A percentile compares a stretch with the other conserved stretches of the same genome.
Evolutionary conservation across 2,797 vertebrate genomes (phyloP).

Genomic region (Malacoctenus gilli): DNA sequence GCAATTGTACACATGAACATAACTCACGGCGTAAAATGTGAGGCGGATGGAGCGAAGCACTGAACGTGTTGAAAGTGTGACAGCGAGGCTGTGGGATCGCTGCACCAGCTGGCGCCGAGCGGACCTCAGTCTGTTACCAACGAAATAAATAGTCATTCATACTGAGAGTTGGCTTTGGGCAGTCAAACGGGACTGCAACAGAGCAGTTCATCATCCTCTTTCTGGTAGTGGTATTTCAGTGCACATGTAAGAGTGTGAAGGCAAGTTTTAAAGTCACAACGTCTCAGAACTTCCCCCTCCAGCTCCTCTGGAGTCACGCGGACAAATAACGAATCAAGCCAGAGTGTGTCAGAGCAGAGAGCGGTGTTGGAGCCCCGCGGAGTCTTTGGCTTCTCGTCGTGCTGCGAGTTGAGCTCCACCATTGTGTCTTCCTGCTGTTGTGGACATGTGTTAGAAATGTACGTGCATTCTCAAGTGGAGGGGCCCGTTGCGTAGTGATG

Average conservation of each 20-base stretch:
- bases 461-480: too few relatives aligned
- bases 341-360: constrained; percentile 6
- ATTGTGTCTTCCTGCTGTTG: neutral
- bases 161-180: constrained; percentile 15
- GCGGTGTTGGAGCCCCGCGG: constrained; percentile 8
- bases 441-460: too few relatives aligned
- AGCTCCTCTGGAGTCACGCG: too few relatives aligned
- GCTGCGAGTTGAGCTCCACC: neutral
- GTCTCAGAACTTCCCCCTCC: too few relatives aligned
- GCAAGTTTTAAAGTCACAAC: too few relatives aligned
- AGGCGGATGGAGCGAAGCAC: neutral
- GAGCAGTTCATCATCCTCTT: too few relatives aligned
- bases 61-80: constrained; percentile 1
- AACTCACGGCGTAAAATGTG: constrained; percentile 9
- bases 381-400: neutral
- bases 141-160: constrained; percentile 19
- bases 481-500: too few relatives aligned
- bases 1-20: too few relatives aligned
- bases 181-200: constrained; percentile 19
- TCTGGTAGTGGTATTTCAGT: too few relatives aligned
- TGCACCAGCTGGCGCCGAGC: constrained; percentile 32
- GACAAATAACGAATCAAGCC: neutral
- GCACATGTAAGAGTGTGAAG: too few relatives aligned
- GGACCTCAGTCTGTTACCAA: constrained; percentile 16
- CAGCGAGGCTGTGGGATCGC: constrained; percentile 3